Evolutionary conservation across 2,888 invertebrate species (phyloP).

Genomic region (Drosophila austrosaltans): DNA sequence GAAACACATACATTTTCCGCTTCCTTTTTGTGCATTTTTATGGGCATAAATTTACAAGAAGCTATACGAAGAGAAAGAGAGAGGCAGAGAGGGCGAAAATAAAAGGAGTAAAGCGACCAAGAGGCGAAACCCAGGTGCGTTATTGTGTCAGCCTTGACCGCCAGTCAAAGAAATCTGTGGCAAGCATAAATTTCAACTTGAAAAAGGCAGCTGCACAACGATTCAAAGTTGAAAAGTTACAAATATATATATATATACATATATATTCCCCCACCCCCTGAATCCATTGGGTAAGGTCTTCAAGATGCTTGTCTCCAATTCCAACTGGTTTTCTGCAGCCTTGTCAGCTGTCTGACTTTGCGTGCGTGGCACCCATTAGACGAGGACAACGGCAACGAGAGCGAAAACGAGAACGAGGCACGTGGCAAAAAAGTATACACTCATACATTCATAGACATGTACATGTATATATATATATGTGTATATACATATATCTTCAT

Average conservation of each 20-base stretch:
- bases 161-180: constrained; percentile 57
- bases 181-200: constrained; percentile 61
- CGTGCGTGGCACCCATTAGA: constrained; percentile 65
- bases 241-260: constrained; percentile 42
- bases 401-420: constrained; percentile 47
- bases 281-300: constrained; percentile 61
- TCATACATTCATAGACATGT: no score
- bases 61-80: constrained; percentile 30
- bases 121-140: constrained; percentile 49
- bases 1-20: constrained; percentile 70
- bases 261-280: constrained; percentile 23
- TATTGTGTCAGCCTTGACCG: constrained; percentile 69
- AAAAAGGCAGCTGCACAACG: constrained; percentile 33
- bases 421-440: constrained; percentile 40
- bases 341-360: constrained; percentile 43
- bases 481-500: neutral
- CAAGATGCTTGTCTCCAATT: constrained; percentile 71
- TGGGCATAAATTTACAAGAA: constrained; percentile 77
- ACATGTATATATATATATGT: no score
- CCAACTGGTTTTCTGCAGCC: constrained; percentile 25
- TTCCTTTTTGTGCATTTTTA: constrained; percentile 76
- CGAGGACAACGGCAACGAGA: constrained; percentile 31
- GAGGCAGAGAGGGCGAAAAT: neutral
- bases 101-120: no score
- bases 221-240: constrained; percentile 47